These are phyloP conservation scores for Catagonus wagneri DNA, from an alignment of 2,113 vertebrate species.

Conservation along the genomic window DNA sequence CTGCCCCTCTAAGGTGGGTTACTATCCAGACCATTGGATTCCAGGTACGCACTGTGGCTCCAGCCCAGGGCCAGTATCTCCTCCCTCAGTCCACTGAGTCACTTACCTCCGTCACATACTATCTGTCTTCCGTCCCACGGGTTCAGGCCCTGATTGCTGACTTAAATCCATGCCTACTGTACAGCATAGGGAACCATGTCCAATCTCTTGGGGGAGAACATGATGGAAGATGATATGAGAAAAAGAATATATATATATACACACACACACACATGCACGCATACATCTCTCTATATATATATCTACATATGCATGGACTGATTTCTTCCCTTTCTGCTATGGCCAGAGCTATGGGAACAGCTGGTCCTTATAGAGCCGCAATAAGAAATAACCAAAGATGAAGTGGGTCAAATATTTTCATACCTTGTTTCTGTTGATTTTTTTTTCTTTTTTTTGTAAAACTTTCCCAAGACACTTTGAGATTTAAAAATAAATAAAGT, in stretches of 20 bases:
- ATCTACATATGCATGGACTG: constrained; percentile 82
- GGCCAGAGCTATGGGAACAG: constrained; percentile 78
- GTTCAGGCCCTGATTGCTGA: not conserved
- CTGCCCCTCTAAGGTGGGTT: not conserved
- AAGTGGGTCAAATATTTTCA: constrained; percentile 88
- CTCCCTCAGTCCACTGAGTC: not conserved
- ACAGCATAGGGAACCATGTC: too few relatives aligned
- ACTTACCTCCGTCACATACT: not conserved
- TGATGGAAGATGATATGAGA: too few relatives aligned
- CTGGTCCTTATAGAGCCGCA: constrained; percentile 86
- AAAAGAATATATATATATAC: too few relatives aligned
- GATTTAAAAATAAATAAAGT: constrained; percentile 89
- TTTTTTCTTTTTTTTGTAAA: constrained; percentile 85
- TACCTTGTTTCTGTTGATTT: constrained; percentile 86
- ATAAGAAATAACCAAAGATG: constrained; percentile 93
- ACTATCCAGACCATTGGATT: not conserved
- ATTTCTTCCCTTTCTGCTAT: constrained; percentile 85
- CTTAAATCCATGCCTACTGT: not conserved
- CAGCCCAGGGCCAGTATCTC: too few relatives aligned
- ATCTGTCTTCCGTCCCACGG: not conserved
- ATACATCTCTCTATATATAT: too few relatives aligned
- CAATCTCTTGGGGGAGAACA: too few relatives aligned
- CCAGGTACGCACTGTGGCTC: not conserved
- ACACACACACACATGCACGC: too few relatives aligned
- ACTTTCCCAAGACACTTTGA: constrained; percentile 88